A percentile compares a stretch with the other conserved stretches of the same genome.
Conservation (phyloP, 2,113 vertebrate species). For the Chamaetylas fuelleborni region DNA sequence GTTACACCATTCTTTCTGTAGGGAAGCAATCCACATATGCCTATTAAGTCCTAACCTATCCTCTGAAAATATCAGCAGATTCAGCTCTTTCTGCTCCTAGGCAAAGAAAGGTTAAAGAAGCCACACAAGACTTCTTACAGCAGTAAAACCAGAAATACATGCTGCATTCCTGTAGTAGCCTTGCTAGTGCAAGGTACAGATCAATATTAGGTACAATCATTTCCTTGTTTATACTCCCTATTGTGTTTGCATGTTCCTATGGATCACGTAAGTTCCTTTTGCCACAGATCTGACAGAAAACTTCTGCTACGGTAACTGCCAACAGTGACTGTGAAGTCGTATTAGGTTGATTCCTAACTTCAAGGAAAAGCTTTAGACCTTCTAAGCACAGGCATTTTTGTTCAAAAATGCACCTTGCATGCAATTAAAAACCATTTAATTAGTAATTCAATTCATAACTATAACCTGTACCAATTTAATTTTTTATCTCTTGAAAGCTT, state of each 20-base stretch:
- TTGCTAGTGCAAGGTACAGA: neutral
- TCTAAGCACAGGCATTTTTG: neutral
- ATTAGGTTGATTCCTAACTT: neutral
- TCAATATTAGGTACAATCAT: neutral
- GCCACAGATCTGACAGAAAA: neutral
- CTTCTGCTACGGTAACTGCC: neutral
- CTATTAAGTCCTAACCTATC: neutral
- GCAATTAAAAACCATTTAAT: neutral
- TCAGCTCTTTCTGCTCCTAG: neutral
- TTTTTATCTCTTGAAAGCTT: neutral
- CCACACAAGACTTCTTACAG: neutral
- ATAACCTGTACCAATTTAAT: neutral
- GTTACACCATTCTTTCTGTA: neutral
- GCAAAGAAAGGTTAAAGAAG: neutral
- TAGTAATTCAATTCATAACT: neutral
- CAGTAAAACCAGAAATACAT: neutral
- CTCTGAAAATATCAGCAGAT: neutral
- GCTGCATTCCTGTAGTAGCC: neutral
- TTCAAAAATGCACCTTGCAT: neutral
- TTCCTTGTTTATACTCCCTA: neutral
- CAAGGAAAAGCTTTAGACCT: neutral
- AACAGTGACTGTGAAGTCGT: neutral
- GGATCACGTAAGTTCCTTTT: neutral
- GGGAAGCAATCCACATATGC: neutral
- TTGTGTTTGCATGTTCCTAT: accelerated